A percentile compares a stretch with the other conserved stretches of the same genome.
Conservation (phyloP, 2,797 vertebrate species). For the Podarcis lilfordi region DNA sequence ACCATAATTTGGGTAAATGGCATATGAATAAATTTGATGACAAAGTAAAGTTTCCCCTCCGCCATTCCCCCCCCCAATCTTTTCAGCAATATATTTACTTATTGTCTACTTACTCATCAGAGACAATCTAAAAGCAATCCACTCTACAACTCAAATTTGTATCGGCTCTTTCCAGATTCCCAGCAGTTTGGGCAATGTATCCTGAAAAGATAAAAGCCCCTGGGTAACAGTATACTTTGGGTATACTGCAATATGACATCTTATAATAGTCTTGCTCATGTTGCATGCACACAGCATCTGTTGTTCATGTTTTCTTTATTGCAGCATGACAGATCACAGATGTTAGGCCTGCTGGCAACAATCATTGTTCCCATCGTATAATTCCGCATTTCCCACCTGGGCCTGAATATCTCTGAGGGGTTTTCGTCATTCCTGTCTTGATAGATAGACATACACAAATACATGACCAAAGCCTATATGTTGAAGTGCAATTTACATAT, state of each 20-base stretch:
- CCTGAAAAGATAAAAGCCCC: constrained; percentile 31
- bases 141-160: background rate
- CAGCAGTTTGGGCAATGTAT: background rate
- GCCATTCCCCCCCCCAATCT: background rate
- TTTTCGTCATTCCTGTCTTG: background rate
- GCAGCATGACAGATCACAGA: constrained; percentile 24
- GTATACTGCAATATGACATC: constrained; percentile 21
- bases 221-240: constrained; percentile 32
- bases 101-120: background rate
- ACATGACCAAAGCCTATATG: background rate
- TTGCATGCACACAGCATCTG: constrained; percentile 41
- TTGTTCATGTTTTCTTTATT: constrained; percentile 38
- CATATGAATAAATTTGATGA: too few relatives aligned
- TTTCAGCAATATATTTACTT: background rate
- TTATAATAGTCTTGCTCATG: constrained; percentile 38
- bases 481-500: background rate
- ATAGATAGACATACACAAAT: too few relatives aligned
- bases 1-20: too few relatives aligned
- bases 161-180: constrained; percentile 15
- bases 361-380: background rate
- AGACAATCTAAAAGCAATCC: constrained; percentile 13
- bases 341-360: constrained; percentile 28
- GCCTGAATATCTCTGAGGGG: constrained; percentile 23
- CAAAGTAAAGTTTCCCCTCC: too few relatives aligned
- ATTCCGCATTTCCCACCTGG: constrained; percentile 18